Percentiles rank a stretch among this genome's conserved stretches.
Conservation (phyloP, 2,797 vertebrate genomes). For the Prunella strophiata region DNA sequence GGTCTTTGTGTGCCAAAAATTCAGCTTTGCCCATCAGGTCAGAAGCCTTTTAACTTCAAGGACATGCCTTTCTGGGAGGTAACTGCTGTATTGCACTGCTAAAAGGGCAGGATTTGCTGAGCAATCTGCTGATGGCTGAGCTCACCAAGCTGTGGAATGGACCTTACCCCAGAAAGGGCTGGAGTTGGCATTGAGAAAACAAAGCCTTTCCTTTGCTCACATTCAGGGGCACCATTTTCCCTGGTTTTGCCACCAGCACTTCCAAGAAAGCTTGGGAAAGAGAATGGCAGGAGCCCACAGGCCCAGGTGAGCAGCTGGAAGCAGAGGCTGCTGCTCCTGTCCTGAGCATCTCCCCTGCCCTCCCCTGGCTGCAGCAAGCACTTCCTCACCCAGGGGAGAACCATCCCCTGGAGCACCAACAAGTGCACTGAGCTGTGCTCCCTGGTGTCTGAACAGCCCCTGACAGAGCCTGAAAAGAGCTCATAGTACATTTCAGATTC, state of each 20-base stretch:
- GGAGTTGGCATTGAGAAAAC: background rate
- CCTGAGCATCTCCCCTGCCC: background rate
- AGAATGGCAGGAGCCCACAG: background rate
- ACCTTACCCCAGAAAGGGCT: background rate
- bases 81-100: background rate
- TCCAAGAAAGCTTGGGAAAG: slow-evolving; percentile 24
- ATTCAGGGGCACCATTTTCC: background rate
- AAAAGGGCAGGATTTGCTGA: background rate
- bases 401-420: accelerated
- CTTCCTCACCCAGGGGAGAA: background rate
- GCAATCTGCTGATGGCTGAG: background rate
- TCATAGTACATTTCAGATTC: background rate
- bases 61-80: background rate
- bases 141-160: accelerated
- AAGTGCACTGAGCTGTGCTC: background rate
- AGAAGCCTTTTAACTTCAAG: background rate
- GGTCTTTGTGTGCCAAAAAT: background rate
- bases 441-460: background rate
- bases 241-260: background rate
- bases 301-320: background rate
- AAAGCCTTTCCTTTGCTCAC: background rate
- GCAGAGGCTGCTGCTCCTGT: background rate
- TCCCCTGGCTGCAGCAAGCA: background rate
- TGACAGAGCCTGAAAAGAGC: background rate
- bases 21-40: background rate